Evolutionary conservation across 2,113 vertebrate genomes (phyloP), one percentile per base, ranked within the genome.

Genomic region (Indicator indicator): DNA sequence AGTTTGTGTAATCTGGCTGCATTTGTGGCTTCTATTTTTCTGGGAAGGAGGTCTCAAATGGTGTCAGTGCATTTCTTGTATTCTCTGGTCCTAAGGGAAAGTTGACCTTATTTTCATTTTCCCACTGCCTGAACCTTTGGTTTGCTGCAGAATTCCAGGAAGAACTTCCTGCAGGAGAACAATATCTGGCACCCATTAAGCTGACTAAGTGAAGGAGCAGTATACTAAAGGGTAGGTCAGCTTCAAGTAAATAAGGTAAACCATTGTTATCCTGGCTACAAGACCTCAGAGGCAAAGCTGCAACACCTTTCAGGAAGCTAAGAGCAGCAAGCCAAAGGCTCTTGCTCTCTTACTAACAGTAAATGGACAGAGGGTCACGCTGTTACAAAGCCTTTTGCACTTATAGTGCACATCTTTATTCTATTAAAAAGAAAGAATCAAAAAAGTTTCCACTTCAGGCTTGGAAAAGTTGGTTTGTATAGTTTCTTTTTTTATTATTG

Each of bases 101-200:
- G 89, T 89, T 97, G 93, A 97, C 94, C 97, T 97, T 94, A 95
- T 96, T 97, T 97, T 95, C 89, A 85, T 97, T 97, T 97, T 98
- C 93, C 89, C 94, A 96, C 73, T 94, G 93, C 95, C 97, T 95
- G 89, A 92, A 88, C 79, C 86, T 95, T 96, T 72, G 83, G 92
- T 96, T 97, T 96, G 94, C 88, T 97, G 88, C 81, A 97, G 91
- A 94, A 97, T 97, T 98, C 97, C 96, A 94, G 98, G 97, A 97
- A 98, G 96, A 97, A 97, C 92, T 97, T 97, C 95, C 96, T 97
- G 93, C 96, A 95, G 94, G 90, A 96, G 89, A 98, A 97, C 95
- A 97, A 95, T 98, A 97, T 97, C 97, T 97, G 94, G 96, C 93
- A 96, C 68, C 70, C 58, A 71, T 93, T 42, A 50, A 93, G 95